Evolutionary conservation across 2,113 vertebrate species (phyloP).

Genomic region (Heterocephalus glaber): DNA sequence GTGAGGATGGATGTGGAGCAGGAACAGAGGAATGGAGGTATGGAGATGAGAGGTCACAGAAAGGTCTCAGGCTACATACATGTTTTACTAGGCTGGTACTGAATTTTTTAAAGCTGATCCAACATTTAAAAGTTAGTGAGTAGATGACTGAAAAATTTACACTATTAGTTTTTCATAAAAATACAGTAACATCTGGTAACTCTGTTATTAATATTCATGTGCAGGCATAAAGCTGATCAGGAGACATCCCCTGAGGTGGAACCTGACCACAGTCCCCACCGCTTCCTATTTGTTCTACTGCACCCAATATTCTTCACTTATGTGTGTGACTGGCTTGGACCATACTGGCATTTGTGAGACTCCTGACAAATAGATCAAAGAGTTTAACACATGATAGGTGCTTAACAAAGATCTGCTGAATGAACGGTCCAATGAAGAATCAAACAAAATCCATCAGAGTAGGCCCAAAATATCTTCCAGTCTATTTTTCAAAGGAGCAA

Average conservation of each 20-base stretch:
- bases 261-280: background rate
- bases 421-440: constrained; percentile 1
- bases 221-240: background rate
- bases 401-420: constrained; percentile 4
- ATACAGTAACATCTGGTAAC: constrained; percentile 47
- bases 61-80: background rate
- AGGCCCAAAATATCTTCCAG: background rate
- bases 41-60: background rate
- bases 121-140: constrained; percentile 44
- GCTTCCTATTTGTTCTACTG: background rate
- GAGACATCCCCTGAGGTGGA: background rate
- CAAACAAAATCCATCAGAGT: background rate
- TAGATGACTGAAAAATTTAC: constrained; percentile 47
- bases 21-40: background rate
- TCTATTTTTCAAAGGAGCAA: constrained; percentile 25
- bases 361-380: background rate
- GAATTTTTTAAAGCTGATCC: background rate
- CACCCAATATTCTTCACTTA: background rate
- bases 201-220: constrained; percentile 10
- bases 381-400: background rate
- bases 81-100: background rate
- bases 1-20: background rate
- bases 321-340: background rate
- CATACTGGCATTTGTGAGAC: background rate
- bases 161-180: constrained; percentile 53